Base-by-base conservation (phyloP, 2,888 invertebrate genomes). In the Brenthis daphne region DNA sequence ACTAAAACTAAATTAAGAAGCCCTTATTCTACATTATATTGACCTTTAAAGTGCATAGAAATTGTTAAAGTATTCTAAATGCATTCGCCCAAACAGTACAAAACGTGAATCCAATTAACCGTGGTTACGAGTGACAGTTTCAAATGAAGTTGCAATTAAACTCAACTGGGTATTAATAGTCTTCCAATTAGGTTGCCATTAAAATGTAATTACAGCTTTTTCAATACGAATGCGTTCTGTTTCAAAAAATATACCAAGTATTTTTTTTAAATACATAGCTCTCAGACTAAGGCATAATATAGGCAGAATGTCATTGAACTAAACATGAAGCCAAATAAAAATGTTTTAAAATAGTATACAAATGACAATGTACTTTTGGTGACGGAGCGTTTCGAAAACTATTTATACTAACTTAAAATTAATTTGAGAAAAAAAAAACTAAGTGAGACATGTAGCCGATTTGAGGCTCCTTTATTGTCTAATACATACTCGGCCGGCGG, bases 81-180 rank as follows among this genome's bases (percentile, higher is more conserved):
- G 57, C 33, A 57, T 16, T 57, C 13, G 24, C 16, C 16, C 16
- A 48, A 48, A 11, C 20, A 48, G 12, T 37, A 58, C 14, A 66
- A 65, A 50, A 63, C 63, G 57, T 64, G 53, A 70, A 71, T 65
- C 54, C 53, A 64, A 67, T 69, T 67, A 73, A 71, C 64, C 63
- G 69, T 57, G 48, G 65, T 56, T 63, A 57, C 61, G 55, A 54
- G 57, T 57, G 57, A 64, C 58, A 67, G 57, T 53, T 33, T 67
- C 55, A 71, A 71, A 72, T 72, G 65, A 70, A 71, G 68, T 69
- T 67, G 67, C 67, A 68, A 72, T 75, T 70, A 71, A 75, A 67
- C 57, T 67, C 64, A 54, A 71, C 67, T 69, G 63, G 57, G 47
- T 58, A 72, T 72, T 73, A 71, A 71, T 66, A 64, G 55, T 58